Conservation (phyloP, 92 coral and sea anemone species). For the Parazoanthus swiftii region DNA sequence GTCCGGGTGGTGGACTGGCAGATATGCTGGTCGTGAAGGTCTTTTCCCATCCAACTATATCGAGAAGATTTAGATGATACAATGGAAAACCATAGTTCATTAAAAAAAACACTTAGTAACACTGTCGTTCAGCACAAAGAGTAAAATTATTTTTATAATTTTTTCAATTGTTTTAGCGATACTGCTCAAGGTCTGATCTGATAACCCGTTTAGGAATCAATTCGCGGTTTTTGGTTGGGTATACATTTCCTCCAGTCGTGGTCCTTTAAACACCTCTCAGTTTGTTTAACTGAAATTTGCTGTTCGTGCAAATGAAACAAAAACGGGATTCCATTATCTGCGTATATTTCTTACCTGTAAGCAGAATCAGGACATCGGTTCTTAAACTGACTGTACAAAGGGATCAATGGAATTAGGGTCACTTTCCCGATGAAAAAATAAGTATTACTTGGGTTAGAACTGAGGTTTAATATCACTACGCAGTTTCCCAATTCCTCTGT, state of each 20-base stretch:
- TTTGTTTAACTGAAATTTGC: too few relatives aligned
- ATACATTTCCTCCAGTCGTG: too few relatives aligned
- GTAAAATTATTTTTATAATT: neutral
- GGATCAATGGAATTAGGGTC: neutral
- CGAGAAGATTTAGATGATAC: conserved; percentile 68
- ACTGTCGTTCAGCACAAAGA: neutral
- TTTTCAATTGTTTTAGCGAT: neutral
- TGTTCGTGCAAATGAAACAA: too few relatives aligned
- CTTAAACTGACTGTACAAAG: neutral
- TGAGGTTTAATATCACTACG: too few relatives aligned
- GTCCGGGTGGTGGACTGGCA: conserved; percentile 99
- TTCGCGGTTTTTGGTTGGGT: too few relatives aligned
- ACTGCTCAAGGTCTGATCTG: neutral
- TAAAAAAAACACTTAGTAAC: neutral
- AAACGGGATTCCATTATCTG: neutral
- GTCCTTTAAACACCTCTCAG: too few relatives aligned
- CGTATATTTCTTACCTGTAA: neutral
- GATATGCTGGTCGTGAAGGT: conserved; percentile 90
- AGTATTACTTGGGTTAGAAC: too few relatives aligned
- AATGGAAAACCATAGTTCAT: too few relatives aligned
- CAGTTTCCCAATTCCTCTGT: too few relatives aligned
- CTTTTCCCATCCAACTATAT: conserved; percentile 96
- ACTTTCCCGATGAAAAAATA: neutral
- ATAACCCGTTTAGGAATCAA: neutral
- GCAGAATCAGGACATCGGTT: neutral